phyloP scores from a whole-genome alignment of 2,113 vertebrate species.

The Oceanodroma tethys region DNA sequence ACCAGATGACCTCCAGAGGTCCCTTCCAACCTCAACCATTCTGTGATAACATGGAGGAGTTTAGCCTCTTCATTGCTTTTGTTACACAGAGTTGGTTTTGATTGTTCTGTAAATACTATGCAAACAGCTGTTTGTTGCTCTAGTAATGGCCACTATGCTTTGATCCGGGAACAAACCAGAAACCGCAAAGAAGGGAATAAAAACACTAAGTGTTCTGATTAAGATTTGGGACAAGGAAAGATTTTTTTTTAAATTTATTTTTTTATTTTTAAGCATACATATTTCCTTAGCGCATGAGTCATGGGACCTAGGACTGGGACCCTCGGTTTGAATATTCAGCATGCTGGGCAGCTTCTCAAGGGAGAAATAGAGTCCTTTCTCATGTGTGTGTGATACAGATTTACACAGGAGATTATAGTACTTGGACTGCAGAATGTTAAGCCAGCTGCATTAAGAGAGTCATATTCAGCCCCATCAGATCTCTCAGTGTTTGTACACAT shows the following conservation, averaged over 20 bases:
- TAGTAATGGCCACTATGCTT: neutral
- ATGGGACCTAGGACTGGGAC: neutral
- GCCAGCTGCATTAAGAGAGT: too few species aligned
- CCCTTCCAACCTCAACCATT: neutral
- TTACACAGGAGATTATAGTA: neutral
- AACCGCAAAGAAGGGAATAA: neutral
- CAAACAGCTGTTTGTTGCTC: neutral
- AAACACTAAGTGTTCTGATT: neutral
- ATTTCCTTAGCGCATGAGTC: neutral
- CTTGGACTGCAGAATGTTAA: neutral
- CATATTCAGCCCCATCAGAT: neutral
- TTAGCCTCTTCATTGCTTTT: neutral
- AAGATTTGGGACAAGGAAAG: neutral
- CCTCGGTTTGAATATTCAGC: neutral
- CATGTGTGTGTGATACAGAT: accelerated
- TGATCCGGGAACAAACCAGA: slow-evolving; percentile 7
- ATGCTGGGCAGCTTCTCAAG: neutral
- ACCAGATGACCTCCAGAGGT: neutral
- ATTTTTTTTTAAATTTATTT: neutral
- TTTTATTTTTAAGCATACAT: neutral
- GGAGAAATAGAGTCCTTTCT: neutral
- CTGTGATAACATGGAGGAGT: neutral
- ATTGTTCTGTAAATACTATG: neutral
- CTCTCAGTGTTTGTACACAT: neutral
- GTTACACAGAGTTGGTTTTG: neutral